A percentile compares a stretch with the other conserved stretches of the same genome.
Conservation (phyloP, 1,140 invertebrate genomes). For the Ephestia elutella region DNA sequence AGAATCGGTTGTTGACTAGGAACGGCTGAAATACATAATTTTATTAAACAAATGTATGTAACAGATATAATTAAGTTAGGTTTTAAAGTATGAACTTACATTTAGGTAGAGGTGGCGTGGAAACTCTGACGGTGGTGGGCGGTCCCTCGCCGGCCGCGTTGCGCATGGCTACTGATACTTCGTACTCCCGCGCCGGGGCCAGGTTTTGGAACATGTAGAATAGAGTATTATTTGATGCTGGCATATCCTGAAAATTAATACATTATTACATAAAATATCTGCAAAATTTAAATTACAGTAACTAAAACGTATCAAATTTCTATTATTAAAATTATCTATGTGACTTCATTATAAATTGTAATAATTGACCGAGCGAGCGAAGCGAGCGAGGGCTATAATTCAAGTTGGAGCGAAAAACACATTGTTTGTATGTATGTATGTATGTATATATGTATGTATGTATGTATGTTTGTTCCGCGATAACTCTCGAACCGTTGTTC, state of each 20-base stretch:
- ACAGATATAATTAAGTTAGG: conserved; percentile 15
- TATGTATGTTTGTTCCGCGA: too few relatives aligned
- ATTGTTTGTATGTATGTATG: too few relatives aligned
- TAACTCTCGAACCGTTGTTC: too few relatives aligned
- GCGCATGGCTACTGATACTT: conserved; percentile 84
- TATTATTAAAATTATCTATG: too few relatives aligned
- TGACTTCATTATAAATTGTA: too few relatives aligned
- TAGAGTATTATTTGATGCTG: conserved; percentile 78
- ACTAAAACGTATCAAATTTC: too few relatives aligned
- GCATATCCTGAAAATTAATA: conserved; percentile 78
- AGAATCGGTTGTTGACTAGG: conserved; percentile 79
- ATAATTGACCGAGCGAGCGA: too few relatives aligned
- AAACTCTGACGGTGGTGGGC: conserved; percentile 75
- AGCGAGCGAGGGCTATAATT: too few relatives aligned
- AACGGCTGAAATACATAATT: conserved; percentile 41
- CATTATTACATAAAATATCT: background rate
- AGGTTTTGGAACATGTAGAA: conserved; percentile 88
- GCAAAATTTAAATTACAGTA: too few relatives aligned
- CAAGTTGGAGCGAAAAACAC: too few relatives aligned
- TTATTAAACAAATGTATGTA: background rate
- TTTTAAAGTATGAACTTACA: conserved; percentile 68
- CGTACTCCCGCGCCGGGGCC: conserved; percentile 83
- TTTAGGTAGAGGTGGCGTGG: conserved; percentile 79
- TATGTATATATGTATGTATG: too few relatives aligned
- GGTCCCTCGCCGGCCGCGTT: conserved; percentile 89